These are phyloP conservation scores for Ailurus styani DNA, from an alignment of 2,113 vertebrate species.

Conservation along the genomic window DNA sequence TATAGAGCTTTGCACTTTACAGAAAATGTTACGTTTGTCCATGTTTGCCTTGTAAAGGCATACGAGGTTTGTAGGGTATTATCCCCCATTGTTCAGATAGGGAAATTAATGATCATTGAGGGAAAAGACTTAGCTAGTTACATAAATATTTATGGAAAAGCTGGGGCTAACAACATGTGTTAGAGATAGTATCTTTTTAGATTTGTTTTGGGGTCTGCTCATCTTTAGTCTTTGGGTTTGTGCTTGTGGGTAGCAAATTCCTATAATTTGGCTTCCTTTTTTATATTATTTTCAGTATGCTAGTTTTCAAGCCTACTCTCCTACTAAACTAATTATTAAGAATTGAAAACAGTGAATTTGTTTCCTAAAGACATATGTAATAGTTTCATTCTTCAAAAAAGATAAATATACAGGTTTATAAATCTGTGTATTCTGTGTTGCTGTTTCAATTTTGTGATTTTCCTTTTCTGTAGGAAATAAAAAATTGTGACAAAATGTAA, in stretches of 20 bases:
- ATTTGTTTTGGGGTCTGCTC: not conserved
- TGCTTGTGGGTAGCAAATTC: not conserved
- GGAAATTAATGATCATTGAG: not conserved
- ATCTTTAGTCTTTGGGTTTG: not conserved
- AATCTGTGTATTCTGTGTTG: not conserved
- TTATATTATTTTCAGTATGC: not conserved
- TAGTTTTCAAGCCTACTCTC: conserved; percentile 1
- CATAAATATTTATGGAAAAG: not conserved
- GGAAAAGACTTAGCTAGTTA: not conserved
- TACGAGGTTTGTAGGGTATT: not conserved
- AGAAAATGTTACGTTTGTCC: not conserved
- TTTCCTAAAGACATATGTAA: not conserved
- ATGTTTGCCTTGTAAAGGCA: not conserved
- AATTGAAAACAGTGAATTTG: not conserved
- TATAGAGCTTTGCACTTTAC: not conserved
- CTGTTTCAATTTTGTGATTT: conserved; percentile 27
- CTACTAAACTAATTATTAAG: not conserved
- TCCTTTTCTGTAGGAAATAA: not conserved
- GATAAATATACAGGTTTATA: not conserved
- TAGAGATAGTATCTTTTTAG: not conserved
- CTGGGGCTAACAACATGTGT: not conserved
- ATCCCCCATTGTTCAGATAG: not conserved
- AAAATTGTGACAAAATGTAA: not conserved
- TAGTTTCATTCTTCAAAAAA: not conserved
- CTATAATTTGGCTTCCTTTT: not conserved